These are phyloP conservation scores for Pagetopsis macropterus DNA, from an alignment of 2,797 vertebrate genomes.

Conservation along the genomic window DNA sequence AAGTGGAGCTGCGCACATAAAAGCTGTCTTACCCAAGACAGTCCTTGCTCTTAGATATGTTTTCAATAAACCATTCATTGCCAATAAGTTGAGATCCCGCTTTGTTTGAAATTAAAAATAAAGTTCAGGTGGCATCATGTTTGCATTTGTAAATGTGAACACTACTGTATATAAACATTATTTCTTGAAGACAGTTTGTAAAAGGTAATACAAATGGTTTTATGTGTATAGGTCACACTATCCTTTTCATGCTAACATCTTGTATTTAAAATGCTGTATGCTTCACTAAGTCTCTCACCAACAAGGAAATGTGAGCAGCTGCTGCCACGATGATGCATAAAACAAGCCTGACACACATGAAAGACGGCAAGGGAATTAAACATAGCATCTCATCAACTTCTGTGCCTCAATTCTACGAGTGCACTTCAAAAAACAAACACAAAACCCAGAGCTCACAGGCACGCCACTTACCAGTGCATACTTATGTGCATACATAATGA, in stretches of 20 bases:
- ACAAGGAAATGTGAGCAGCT: slow-evolving; percentile 67
- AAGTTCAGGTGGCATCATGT: background rate
- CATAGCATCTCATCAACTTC: slow-evolving; percentile 61
- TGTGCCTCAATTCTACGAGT: slow-evolving; percentile 35
- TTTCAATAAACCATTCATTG: background rate
- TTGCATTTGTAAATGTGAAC: background rate
- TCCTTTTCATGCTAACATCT: slow-evolving; percentile 34
- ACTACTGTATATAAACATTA: background rate
- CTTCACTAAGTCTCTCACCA: slow-evolving; percentile 57
- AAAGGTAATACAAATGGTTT: background rate
- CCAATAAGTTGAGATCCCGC: background rate
- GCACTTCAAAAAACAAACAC: slow-evolving; percentile 37
- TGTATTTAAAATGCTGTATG: slow-evolving; percentile 46
- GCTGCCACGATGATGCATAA: slow-evolving; percentile 68
- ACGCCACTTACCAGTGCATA: slow-evolving; percentile 22
- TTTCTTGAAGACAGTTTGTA: background rate
- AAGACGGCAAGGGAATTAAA: slow-evolving; percentile 62
- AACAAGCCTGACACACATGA: slow-evolving; percentile 71
- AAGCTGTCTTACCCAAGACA: too few species aligned
- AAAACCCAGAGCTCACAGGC: slow-evolving; percentile 15
- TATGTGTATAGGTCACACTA: slow-evolving; percentile 6
- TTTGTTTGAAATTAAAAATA: background rate
- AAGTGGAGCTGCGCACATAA: too few species aligned
- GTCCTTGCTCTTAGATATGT: too few species aligned
- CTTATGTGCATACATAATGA: slow-evolving; percentile 35